phyloP scores from a whole-genome alignment of 2,113 vertebrate genomes.

The Aramus guarauna region DNA sequence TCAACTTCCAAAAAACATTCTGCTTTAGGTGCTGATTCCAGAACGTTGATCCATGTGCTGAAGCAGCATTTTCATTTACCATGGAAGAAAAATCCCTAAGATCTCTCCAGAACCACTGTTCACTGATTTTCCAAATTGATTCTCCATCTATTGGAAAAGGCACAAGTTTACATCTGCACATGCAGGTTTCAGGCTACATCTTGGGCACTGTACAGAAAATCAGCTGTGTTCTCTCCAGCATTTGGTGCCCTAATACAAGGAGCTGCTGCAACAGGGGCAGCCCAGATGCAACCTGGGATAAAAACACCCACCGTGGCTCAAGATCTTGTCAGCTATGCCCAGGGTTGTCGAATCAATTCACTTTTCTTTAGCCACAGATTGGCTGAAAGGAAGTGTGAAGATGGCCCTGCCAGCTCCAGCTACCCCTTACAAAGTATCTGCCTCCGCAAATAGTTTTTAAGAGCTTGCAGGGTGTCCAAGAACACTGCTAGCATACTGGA shows the following conservation, averaged over 20 bases:
- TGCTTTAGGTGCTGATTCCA: background rate
- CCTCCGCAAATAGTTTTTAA: background rate
- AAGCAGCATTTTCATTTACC: background rate
- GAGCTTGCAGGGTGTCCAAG: background rate
- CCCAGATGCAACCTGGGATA: background rate
- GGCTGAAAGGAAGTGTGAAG: background rate
- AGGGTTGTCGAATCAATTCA: background rate
- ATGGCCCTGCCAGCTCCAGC: background rate
- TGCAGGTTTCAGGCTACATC: background rate
- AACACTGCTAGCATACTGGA: background rate
- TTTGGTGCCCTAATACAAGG: background rate
- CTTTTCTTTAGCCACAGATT: background rate
- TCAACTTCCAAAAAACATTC: background rate
- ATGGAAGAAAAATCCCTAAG: background rate
- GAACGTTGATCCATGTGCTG: background rate
- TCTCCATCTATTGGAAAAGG: background rate
- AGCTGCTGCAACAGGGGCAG: background rate
- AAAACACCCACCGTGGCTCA: background rate
- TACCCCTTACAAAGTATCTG: background rate
- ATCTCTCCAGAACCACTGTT: background rate
- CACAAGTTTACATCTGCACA: background rate
- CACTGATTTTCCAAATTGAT: background rate
- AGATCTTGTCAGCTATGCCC: background rate
- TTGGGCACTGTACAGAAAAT: background rate
- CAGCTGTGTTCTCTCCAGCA: background rate